Evolutionary conservation across 1,140 invertebrate species (phyloP), one percentile per base, ranked within the genome.

Genomic region (Laodelphax striatellus): DNA sequence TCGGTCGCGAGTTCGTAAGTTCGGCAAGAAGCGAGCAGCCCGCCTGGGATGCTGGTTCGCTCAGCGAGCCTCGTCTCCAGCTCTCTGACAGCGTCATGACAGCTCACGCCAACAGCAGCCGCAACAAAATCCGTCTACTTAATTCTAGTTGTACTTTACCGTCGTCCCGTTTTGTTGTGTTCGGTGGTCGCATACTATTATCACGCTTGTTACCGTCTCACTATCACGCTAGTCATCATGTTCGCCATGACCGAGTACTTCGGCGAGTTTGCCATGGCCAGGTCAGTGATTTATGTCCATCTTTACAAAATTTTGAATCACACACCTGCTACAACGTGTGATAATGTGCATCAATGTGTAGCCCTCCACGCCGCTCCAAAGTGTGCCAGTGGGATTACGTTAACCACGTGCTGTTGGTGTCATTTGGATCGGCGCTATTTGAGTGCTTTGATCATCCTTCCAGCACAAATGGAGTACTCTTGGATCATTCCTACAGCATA

Each of bases 241-340:
- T 68, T 76, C 69, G 75, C 75, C 55, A 76, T 76, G 75, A 76
- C 73, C 57, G 75, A 76, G 66, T 76, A 76, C 68, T 75, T 76
- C 67, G 74, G 74, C 66, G 75, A 76, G 63, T 75, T 76, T 67
- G 75, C 75, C 63, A 62, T 76, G 55, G 71, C 73, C 60, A 76
- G 75, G 75, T 76, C 70, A 64, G 44, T 28, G 4, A 16, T n/a
- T n/a, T n/a, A n/a, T n/a, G n/a, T n/a, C n/a, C n/a, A n/a, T n/a
- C n/a, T n/a, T n/a, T n/a, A n/a, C n/a, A n/a, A n/a, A n/a, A n/a
- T n/a, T n/a, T n/a, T n/a, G n/a, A n/a, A n/a, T n/a, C n/a, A n/a
- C n/a, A n/a, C 17, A 44, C 2, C 43, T 4, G 24, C 24, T 28
- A 28, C 24, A 28, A 28, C 6, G 24, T 28, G 24, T 28, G 24